These are phyloP conservation scores for Norana najaformis DNA, from an alignment of 2,888 invertebrate genomes.

Conservation along the genomic window DNA sequence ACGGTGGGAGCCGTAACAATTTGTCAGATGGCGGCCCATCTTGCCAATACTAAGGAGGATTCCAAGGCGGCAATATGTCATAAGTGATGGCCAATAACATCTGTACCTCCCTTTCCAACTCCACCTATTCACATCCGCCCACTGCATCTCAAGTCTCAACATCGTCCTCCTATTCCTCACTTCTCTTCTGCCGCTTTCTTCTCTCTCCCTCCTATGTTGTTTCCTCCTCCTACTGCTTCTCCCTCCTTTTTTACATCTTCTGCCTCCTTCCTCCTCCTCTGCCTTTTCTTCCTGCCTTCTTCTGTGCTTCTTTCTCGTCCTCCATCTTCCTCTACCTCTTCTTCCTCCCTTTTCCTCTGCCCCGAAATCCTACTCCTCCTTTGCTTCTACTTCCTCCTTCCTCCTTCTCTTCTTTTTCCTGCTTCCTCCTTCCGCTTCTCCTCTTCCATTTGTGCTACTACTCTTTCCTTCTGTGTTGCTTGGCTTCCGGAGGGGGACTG, in stretches of 20 bases:
- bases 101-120: background rate
- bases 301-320: background rate
- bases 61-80: slow-evolving; percentile 17
- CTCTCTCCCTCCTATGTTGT: too few species aligned
- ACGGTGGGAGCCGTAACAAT: slow-evolving; percentile 3
- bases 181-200: background rate
- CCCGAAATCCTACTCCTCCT: background rate
- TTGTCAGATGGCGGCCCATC: slow-evolving; percentile 15
- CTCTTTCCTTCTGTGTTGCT: slow-evolving; percentile 3
- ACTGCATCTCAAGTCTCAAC: background rate
- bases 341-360: background rate
- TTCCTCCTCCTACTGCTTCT: background rate
- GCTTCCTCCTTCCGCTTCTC: too few species aligned
- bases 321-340: background rate
- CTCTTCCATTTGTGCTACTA: too few species aligned
- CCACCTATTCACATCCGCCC: background rate
- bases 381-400: background rate
- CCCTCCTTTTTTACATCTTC: background rate
- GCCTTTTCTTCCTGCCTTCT: background rate
- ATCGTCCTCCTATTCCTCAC: background rate
- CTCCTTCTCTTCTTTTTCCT: background rate
- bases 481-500: background rate
- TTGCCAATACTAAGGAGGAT: background rate
- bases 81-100: slow-evolving; percentile 17
- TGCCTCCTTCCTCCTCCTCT: background rate